A percentile compares a stretch with the other conserved stretches of the same genome.
Conservation (phyloP, 2,113 vertebrate species). For the Cheirogaleus medius region DNA sequence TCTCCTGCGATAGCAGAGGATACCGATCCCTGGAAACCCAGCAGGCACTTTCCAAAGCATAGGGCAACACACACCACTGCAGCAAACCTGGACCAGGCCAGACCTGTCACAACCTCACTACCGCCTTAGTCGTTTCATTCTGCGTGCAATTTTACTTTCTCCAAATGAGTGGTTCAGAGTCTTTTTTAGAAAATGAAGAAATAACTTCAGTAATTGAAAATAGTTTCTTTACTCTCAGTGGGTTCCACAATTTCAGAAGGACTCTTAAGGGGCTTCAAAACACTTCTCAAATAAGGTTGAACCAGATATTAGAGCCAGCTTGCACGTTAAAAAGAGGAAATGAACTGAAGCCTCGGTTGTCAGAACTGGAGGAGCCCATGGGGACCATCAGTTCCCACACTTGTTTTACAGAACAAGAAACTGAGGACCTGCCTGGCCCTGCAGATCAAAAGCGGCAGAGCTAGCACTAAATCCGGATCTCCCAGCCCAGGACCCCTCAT, state of each 20-base stretch:
- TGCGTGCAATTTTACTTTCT: background rate
- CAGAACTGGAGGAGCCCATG: background rate
- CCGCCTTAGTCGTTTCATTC: background rate
- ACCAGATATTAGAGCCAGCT: background rate
- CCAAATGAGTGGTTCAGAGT: constrained; percentile 24
- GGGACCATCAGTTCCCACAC: background rate
- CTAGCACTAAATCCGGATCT: background rate
- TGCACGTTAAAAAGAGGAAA: background rate
- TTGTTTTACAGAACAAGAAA: background rate
- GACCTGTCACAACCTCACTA: background rate
- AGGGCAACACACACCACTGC: background rate
- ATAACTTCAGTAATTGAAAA: constrained; percentile 47
- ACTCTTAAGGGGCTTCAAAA: constrained; percentile 29
- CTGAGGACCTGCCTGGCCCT: background rate
- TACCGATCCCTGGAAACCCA: background rate
- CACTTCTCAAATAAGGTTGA: constrained; percentile 2
- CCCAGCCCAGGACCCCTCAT: background rate
- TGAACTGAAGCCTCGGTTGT: background rate
- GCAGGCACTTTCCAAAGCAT: background rate
- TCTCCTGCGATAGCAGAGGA: background rate
- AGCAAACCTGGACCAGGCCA: background rate
- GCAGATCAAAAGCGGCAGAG: background rate
- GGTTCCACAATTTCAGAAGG: constrained; percentile 16
- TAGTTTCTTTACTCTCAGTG: constrained; percentile 41
- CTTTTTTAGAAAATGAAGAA: constrained; percentile 46